Conservation (phyloP, 1,140 invertebrate genomes). For the Eueides isabella region DNA sequence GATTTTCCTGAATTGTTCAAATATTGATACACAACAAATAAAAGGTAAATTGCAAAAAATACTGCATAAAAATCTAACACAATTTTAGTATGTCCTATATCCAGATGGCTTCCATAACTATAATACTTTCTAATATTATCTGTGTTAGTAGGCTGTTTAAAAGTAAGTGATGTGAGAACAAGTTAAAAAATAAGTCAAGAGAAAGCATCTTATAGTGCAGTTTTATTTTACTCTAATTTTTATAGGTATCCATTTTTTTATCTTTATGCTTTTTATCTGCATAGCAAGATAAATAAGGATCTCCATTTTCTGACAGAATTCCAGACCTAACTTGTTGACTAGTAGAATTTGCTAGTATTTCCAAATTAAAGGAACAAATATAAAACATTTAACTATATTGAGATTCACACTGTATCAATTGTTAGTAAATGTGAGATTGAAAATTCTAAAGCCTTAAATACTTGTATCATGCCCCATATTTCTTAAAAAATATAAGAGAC, state of each 20-base stretch:
- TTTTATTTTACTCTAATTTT: not conserved
- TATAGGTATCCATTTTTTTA: not conserved
- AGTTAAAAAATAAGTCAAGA: constrained; percentile 23
- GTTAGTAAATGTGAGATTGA: not conserved
- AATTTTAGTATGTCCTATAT: constrained; percentile 16
- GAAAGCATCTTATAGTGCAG: not conserved
- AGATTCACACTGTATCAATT: too few species aligned
- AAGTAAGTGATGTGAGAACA: constrained; percentile 8
- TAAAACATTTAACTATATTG: too few species aligned
- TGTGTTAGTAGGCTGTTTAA: constrained; percentile 34
- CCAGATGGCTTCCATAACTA: constrained; percentile 35
- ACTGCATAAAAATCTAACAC: constrained; percentile 13
- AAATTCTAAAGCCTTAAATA: not conserved
- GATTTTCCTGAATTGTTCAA: not conserved
- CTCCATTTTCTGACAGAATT: not conserved
- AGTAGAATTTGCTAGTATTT: too few species aligned
- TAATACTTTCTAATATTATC: constrained; percentile 35
- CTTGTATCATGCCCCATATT: not conserved
- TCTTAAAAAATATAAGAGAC: constrained; percentile 10
- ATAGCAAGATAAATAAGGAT: not conserved
- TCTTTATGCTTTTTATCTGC: too few species aligned
- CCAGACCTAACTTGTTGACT: not conserved
- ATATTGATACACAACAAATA: not conserved
- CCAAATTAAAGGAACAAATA: too few species aligned
- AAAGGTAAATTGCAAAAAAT: not conserved